phyloP scores from a whole-genome alignment of 2,797 vertebrate genomes.

The Poeciliopsis paucimaculata region DNA sequence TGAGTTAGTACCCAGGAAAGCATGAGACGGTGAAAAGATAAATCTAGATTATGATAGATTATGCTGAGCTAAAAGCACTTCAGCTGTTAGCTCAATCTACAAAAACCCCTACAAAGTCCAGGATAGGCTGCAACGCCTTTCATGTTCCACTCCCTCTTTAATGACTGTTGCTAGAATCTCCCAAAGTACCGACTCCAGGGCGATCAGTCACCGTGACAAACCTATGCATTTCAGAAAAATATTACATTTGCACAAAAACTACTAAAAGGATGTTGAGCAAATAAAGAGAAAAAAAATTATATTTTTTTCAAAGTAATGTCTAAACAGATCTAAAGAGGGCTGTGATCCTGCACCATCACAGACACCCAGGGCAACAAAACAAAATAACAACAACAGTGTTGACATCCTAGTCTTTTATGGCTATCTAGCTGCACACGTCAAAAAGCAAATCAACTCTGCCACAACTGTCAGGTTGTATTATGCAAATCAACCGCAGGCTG shows the following conservation, averaged over 20 bases:
- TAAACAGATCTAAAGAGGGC: slow-evolving; percentile 1
- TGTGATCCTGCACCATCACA: slow-evolving; percentile 8
- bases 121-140: slow-evolving; percentile 22
- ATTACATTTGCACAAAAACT: slow-evolving; percentile 7
- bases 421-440: slow-evolving; percentile 17
- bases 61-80: slow-evolving; percentile 9
- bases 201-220: slow-evolving; percentile 7
- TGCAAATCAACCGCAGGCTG: slow-evolving; percentile 24
- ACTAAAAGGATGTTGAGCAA: slow-evolving; percentile 5
- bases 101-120: slow-evolving; percentile 44
- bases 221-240: background rate
- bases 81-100: slow-evolving; percentile 27
- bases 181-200: background rate
- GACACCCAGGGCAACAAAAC: slow-evolving; percentile 22
- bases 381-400: slow-evolving; percentile 25
- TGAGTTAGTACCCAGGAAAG: background rate
- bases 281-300: background rate
- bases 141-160: slow-evolving; percentile 45
- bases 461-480: slow-evolving; percentile 5
- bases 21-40: slow-evolving; percentile 8
- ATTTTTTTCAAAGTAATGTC: background rate
- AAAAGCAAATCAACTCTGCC: slow-evolving; percentile 25
- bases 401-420: slow-evolving; percentile 41
- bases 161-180: slow-evolving; percentile 7
- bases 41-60: slow-evolving; percentile 9